Evolutionary conservation across 1,140 invertebrate genomes (phyloP), one percentile per base, ranked within the genome.

Genomic region (Drosophila grimshawi): DNA sequence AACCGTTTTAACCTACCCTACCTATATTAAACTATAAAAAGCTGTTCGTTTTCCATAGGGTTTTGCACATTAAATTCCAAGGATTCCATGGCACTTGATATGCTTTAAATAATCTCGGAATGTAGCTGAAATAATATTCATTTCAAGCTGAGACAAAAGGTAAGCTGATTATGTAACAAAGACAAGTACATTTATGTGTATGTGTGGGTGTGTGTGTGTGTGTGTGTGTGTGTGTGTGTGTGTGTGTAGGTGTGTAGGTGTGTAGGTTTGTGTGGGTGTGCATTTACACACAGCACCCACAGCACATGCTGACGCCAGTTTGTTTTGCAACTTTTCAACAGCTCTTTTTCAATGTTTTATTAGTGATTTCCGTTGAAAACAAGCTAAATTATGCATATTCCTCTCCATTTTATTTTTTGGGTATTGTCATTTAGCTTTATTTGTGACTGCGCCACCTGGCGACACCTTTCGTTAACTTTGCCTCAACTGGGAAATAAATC

Each of bases 251-350:
- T 79, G 30, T 7, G 52, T 45, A 30, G 45, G 39, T 46, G 55
- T 61, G 35, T 41, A 33, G 8, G n/a, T 10, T 32, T 27, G 30
- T 69, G 52, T 52, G 71, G 46, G 45, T 49, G 49, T 46, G 53
- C 19, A 19, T 19, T 19, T 19, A 49, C 59, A 67, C 76, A 86
- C 88, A 81, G 82, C 76, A 77, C 60, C 79, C 64, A 72, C 39
- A 64, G 56, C 76, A 62, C 78, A 78, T 49, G 68, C 76, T 89
- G 80, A 80, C 80, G 83, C 85, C 83, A 88, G 83, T 88, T 88
- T 83, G 85, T 78, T 88, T 89, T 64, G 60, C 64, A 89, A 89
- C 83, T 88, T 88, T 89, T 88, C 83, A 89, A 83, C 85, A 88
- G 72, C 76, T 80, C 76, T 76, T 88, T 82, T 62, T 32, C 66